Conservation (phyloP, 2,797 vertebrate genomes). For the Botia almorhae region DNA sequence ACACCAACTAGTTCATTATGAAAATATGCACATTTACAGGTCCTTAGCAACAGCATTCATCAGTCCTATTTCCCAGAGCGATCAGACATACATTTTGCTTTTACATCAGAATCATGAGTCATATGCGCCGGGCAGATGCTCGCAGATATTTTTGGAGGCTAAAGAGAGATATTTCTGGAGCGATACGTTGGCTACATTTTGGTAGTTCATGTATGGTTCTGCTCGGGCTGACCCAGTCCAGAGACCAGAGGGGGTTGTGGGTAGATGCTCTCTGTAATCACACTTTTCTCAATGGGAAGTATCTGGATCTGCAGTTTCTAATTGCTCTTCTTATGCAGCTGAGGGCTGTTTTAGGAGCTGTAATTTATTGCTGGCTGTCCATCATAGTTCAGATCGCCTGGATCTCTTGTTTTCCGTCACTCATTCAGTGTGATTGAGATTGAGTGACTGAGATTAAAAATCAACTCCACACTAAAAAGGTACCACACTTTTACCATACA, state of each 20-base stretch:
- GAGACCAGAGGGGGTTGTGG: slow-evolving; percentile 26
- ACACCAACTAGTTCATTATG: neutral
- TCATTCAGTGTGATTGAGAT: neutral
- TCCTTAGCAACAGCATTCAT: neutral
- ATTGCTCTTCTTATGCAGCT: slow-evolving; percentile 71
- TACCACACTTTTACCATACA: neutral
- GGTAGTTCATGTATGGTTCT: neutral
- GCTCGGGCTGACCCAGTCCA: slow-evolving; percentile 4
- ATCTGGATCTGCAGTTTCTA: slow-evolving; percentile 69
- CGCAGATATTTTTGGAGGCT: slow-evolving; percentile 40
- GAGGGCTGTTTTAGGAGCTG: slow-evolving; percentile 69
- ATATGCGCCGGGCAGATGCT: slow-evolving; percentile 30
- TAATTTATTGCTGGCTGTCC: slow-evolving; percentile 74
- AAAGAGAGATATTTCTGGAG: slow-evolving; percentile 33
- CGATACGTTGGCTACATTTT: slow-evolving; percentile 26
- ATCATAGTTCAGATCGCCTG: slow-evolving; percentile 56
- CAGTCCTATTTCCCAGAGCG: slow-evolving; percentile 12
- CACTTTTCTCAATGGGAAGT: slow-evolving; percentile 61
- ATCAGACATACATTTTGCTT: neutral
- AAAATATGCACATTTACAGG: neutral
- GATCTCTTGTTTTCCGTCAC: slow-evolving; percentile 18
- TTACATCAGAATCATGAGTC: slow-evolving; percentile 31
- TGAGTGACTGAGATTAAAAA: neutral
- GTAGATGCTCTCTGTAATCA: slow-evolving; percentile 46
- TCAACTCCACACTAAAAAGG: neutral